These are phyloP conservation scores for Anaspis maculata DNA, from an alignment of 2,888 invertebrate species.

Conservation along the genomic window DNA sequence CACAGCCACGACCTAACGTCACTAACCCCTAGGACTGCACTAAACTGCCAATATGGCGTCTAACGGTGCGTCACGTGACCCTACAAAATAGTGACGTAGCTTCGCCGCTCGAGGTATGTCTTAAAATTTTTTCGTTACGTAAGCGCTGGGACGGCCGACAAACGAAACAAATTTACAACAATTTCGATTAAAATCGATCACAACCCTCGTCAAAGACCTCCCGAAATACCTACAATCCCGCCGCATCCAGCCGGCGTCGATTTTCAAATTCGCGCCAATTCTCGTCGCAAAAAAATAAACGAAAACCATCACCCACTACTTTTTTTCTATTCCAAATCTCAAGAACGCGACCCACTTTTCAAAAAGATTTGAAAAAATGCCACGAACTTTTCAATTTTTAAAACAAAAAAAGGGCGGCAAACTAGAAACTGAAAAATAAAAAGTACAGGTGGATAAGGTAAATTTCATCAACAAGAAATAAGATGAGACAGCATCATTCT, in stretches of 20 bases:
- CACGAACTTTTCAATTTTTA: too few species aligned
- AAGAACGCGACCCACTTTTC: too few species aligned
- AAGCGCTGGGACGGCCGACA: too few species aligned
- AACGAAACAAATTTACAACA: conserved; percentile 27
- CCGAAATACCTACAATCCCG: neutral
- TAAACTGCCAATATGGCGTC: conserved; percentile 53
- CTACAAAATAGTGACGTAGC: conserved; percentile 44
- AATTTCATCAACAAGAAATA: too few species aligned
- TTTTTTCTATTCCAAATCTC: too few species aligned
- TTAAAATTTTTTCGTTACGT: conserved; percentile 40
- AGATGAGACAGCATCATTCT: too few species aligned
- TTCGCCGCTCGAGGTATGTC: conserved; percentile 37
- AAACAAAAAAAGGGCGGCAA: too few species aligned
- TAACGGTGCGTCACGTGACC: conserved; percentile 50
- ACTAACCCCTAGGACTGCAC: conserved; percentile 45
- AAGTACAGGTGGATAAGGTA: too few species aligned
- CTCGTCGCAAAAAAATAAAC: conserved; percentile 2
- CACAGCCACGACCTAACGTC: conserved; percentile 37
- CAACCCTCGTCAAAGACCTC: too few species aligned
- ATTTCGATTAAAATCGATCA: conserved; percentile 11
- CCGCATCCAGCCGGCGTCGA: conserved; percentile 4
- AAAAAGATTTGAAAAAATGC: too few species aligned
- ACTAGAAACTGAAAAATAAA: too few species aligned
- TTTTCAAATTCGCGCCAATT: conserved; percentile 9
- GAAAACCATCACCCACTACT: too few species aligned